These are phyloP conservation scores for Aplochiton taeniatus DNA, from an alignment of 2,797 vertebrate species.

Conservation along the genomic window DNA sequence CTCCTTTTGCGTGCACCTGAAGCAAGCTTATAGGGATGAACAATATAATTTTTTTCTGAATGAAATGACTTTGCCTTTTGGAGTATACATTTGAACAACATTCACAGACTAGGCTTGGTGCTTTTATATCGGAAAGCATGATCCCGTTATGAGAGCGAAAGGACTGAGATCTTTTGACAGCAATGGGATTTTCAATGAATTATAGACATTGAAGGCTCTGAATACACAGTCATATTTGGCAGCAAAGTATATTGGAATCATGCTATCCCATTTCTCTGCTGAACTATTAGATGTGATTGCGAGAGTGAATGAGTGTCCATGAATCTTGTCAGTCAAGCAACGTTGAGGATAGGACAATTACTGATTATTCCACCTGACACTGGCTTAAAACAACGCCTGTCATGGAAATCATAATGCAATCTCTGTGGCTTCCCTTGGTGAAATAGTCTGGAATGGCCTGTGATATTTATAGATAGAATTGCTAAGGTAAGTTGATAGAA, in stretches of 20 bases:
- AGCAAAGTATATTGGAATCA: no score
- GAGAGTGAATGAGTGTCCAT: constrained; percentile 9
- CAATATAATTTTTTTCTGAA: constrained; percentile 20
- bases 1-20: constrained; percentile 41
- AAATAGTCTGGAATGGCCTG: constrained; percentile 6
- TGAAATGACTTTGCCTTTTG: constrained; percentile 17
- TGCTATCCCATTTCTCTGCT: background rate
- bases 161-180: constrained; percentile 28
- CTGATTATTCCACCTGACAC: constrained; percentile 14
- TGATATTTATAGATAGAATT: constrained; percentile 3
- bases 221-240: no score
- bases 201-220: constrained; percentile 15
- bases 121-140: constrained; percentile 22
- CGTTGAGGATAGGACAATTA: constrained; percentile 4
- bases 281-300: constrained; percentile 12
- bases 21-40: no score
- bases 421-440: constrained; percentile 7
- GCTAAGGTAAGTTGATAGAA: background rate
- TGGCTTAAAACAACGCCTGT: constrained; percentile 4
- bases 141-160: constrained; percentile 35
- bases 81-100: constrained; percentile 15
- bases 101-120: constrained; percentile 17
- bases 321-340: background rate
- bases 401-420: constrained; percentile 9
- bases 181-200: constrained; percentile 27